A percentile compares a stretch with the other conserved stretches of the same genome.
These are phyloP conservation scores for Drosophila prolongata DNA, from an alignment of 2,888 invertebrate genomes.

Conservation along the genomic window DNA sequence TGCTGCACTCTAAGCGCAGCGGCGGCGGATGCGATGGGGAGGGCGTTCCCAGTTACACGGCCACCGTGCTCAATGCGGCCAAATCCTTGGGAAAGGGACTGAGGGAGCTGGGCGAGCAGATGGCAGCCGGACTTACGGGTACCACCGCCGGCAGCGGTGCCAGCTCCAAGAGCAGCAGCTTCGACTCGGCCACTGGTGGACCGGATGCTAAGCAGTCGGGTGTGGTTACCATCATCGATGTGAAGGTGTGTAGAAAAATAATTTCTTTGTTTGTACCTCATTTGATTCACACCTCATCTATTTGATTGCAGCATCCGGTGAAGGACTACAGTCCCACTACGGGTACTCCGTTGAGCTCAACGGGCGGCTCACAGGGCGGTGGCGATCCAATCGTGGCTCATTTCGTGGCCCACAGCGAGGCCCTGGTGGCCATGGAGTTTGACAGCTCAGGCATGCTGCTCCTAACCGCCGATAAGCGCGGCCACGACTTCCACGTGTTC, in stretches of 20 bases:
- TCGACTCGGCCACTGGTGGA: slow-evolving; percentile 85
- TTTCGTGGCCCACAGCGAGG: slow-evolving; percentile 94
- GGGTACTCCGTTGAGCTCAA: slow-evolving; percentile 76
- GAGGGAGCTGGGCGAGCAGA: slow-evolving; percentile 95
- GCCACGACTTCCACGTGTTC: slow-evolving; percentile 98
- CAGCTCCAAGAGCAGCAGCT: slow-evolving; percentile 85
- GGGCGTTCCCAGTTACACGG: slow-evolving; percentile 94
- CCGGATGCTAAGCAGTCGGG: slow-evolving; percentile 91
- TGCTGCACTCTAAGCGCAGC: slow-evolving; percentile 91
- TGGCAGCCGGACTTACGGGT: slow-evolving; percentile 95
- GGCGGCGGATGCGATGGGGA: slow-evolving; percentile 94
- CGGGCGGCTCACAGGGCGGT: slow-evolving; percentile 83
- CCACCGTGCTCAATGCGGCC: slow-evolving; percentile 96
- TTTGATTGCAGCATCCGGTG: slow-evolving; percentile 75
- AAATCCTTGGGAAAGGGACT: slow-evolving; percentile 96
- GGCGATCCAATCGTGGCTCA: slow-evolving; percentile 93
- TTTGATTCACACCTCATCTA: background rate
- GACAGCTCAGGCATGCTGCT: slow-evolving; percentile 95
- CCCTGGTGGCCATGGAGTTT: slow-evolving; percentile 95
- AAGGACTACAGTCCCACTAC: slow-evolving; percentile 83
- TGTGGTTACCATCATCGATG: slow-evolving; percentile 94
- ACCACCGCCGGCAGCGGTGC: slow-evolving; percentile 84
- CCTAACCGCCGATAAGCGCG: slow-evolving; percentile 95
- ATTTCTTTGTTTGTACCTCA: background rate
- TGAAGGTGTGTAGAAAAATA: slow-evolving; percentile 86